Evolutionary conservation across 2,113 vertebrate species (phyloP), one percentile per base, ranked within the genome.

Genomic region (Bos indicus): DNA sequence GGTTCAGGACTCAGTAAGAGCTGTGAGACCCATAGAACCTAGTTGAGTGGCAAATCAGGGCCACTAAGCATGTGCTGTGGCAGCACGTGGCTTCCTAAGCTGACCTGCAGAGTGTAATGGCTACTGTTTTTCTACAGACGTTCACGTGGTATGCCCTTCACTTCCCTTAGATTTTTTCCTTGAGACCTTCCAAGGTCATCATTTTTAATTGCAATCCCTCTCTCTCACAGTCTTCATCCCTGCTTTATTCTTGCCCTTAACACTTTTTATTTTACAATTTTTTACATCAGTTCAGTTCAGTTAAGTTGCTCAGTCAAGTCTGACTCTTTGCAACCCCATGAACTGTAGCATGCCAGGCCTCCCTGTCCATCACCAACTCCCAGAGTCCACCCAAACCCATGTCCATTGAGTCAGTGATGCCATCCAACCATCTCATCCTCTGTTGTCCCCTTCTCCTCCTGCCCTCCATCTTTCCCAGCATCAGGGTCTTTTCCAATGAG

Each of bases 81-180:
- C 2, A 19, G 40, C 1, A 1, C 6, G 5, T 64, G 33, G 8
- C 4, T n/a, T 77, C n/a, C 28, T 4, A 15, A 0, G 0, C 9
- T 36, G 52, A 17, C 62, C 43, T 62, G 40, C 12, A 30, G 52
- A 43, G 36, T 19, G n/a, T 4, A 51, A n/a, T 1, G 13, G 19
- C 59, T 62, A 2, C 82, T 62, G 46, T 21, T 77, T 74, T 19
- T 36, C 60, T 33, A 1, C 8, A 17, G 33, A 80, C 3, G 5
- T 2, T 25, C 71, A 74, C 1, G 3, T 3, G 9, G 2, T 11
- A 43, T 36, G 17, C 7, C 25, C 82, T 88, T 59, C 60, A 25
- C 2, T 62, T 59, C 19, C 17, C 11, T 86, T 6, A 14, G 13
- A 3, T 62, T 3, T 62, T 77, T 2, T 82, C 62, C 28, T 54